Evolutionary conservation across 2,888 invertebrate species (phyloP).

Genomic region (Meta bourneti): DNA sequence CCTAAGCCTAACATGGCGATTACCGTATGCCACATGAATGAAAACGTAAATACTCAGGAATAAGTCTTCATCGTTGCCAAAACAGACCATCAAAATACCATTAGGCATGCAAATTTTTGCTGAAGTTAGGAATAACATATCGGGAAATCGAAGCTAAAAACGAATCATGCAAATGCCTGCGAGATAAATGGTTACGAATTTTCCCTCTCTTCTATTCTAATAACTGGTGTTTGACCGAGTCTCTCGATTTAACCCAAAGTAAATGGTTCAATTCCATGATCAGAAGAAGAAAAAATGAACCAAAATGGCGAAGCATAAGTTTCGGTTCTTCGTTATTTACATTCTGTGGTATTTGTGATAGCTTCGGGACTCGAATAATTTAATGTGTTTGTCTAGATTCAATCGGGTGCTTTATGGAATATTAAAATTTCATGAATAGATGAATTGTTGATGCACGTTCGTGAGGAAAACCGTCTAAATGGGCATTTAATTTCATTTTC

Average conservation of each 20-base stretch:
- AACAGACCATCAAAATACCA: constrained; percentile 72
- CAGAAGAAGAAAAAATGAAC: constrained; percentile 22
- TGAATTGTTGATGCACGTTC: background rate
- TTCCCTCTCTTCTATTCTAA: constrained; percentile 44
- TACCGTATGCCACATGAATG: constrained; percentile 34
- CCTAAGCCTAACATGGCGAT: constrained; percentile 65
- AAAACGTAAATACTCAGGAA: constrained; percentile 38
- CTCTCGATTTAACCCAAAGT: constrained; percentile 44
- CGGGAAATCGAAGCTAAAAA: constrained; percentile 64
- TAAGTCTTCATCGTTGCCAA: constrained; percentile 70
- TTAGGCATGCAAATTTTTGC: constrained; percentile 73
- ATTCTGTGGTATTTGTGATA: background rate
- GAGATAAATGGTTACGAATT: constrained; percentile 49
- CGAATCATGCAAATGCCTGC: constrained; percentile 62
- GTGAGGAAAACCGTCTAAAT: background rate
- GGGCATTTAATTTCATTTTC: background rate
- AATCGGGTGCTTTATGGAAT: background rate
- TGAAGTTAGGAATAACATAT: constrained; percentile 58
- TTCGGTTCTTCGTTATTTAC: background rate
- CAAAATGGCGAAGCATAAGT: background rate
- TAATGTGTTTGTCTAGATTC: background rate
- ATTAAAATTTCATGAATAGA: background rate
- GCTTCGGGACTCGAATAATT: background rate
- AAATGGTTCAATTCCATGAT: constrained; percentile 56
- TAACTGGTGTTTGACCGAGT: constrained; percentile 39